Evolutionary conservation across 2,888 invertebrate genomes (phyloP).

Genomic region (Apamea sordens): DNA sequence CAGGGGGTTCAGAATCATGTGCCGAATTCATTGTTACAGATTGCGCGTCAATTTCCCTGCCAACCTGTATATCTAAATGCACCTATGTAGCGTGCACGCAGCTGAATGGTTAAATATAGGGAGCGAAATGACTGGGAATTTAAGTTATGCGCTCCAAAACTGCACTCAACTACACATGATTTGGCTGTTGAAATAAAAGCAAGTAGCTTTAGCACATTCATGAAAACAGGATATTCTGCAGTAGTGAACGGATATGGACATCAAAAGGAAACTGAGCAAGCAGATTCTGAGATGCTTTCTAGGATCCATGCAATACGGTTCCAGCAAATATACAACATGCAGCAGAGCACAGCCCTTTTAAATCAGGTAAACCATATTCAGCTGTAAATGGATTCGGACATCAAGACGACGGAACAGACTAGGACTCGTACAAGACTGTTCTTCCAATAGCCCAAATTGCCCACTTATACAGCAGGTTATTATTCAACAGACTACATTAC

Average conservation of each 20-base stretch:
- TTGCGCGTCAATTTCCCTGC: no score
- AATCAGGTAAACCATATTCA: conserved; percentile 4
- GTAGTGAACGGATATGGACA: not conserved
- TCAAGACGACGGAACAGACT: not conserved
- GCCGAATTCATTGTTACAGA: no score
- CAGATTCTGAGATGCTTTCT: not conserved
- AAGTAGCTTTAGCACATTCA: not conserved
- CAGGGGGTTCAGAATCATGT: no score
- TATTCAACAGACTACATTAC: conserved; percentile 45
- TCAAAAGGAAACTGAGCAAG: not conserved
- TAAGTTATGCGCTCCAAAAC: not conserved
- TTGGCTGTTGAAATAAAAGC: not conserved
- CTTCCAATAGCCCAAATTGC: conserved; percentile 11
- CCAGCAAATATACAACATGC: not conserved
- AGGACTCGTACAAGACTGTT: not conserved
- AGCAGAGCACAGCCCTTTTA: not conserved
- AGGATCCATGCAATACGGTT: not conserved
- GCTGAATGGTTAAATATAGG: not conserved
- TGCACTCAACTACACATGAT: not conserved
- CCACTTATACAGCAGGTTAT: conserved; percentile 19
- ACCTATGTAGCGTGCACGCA: not conserved
- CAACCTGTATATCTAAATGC: not conserved
- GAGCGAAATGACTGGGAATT: not conserved
- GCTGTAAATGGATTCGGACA: not conserved
- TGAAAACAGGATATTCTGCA: not conserved